phyloP scores from a whole-genome alignment of 2,888 invertebrate genomes.

The Parascotia fuliginaria region DNA sequence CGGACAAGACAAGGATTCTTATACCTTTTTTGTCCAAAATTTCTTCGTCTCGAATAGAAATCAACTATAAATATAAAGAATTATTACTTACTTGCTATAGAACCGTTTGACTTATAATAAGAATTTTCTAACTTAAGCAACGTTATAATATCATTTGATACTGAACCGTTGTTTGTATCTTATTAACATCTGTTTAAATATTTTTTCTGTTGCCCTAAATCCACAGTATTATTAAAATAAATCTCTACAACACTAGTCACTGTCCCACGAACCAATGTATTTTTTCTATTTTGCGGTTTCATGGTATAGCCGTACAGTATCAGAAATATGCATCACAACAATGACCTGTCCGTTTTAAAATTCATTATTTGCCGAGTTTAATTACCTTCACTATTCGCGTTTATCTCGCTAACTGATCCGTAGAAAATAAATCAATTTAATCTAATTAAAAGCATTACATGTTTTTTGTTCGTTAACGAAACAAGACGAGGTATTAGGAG shows the following conservation, averaged over 20 bases:
- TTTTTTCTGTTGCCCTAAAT: constrained; percentile 26
- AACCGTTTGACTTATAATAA: constrained; percentile 23
- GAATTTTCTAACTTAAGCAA: constrained; percentile 7
- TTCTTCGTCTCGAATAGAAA: constrained; percentile 15
- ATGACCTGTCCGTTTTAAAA: constrained; percentile 54
- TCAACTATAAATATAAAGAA: background rate
- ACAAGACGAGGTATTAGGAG: constrained; percentile 82
- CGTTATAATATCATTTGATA: constrained; percentile 17
- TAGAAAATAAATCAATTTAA: constrained; percentile 84
- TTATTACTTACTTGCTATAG: constrained; percentile 1
- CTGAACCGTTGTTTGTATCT: constrained; percentile 5
- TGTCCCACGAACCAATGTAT: background rate
- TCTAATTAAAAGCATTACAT: constrained; percentile 86
- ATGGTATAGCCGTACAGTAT: constrained; percentile 19
- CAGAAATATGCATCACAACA: constrained; percentile 38
- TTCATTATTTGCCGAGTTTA: constrained; percentile 79
- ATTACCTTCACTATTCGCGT: constrained; percentile 72
- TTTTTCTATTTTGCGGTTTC: constrained; percentile 7
- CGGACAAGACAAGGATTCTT: constrained; percentile 29
- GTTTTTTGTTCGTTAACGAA: constrained; percentile 81
- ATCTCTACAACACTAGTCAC: background rate
- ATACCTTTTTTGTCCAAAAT: constrained; percentile 4
- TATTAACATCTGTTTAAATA: constrained; percentile 13
- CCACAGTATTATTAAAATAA: constrained; percentile 4
- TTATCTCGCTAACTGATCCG: constrained; percentile 72